These are phyloP conservation scores for Drosophila willistoni DNA, from an alignment of 1,140 invertebrate species.

Conservation along the genomic window DNA sequence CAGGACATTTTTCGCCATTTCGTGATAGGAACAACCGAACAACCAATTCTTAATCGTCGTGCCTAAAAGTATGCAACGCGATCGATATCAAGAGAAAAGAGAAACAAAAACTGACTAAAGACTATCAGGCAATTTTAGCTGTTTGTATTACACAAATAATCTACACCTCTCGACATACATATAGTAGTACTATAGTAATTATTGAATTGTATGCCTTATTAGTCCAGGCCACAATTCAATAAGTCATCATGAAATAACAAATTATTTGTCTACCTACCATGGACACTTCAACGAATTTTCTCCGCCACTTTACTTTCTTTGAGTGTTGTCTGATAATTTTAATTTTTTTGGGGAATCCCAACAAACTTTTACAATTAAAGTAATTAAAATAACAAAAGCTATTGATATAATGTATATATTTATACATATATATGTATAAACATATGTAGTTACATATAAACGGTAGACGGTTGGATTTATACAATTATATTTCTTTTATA, in stretches of 20 bases:
- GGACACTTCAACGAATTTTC: background rate
- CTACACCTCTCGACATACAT: slow-evolving; percentile 1
- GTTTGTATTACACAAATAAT: slow-evolving; percentile 31
- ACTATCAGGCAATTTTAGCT: slow-evolving; percentile 28
- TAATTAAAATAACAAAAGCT: background rate
- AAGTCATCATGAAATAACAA: background rate
- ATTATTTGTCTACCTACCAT: background rate
- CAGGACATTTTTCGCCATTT: slow-evolving; percentile 66
- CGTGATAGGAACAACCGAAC: slow-evolving; percentile 8
- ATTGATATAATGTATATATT: background rate
- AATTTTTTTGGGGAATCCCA: background rate
- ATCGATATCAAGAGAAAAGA: background rate
- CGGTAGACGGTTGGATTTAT: background rate
- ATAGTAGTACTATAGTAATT: background rate
- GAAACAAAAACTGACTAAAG: slow-evolving; percentile 24
- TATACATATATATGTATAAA: background rate
- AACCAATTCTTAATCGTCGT: background rate
- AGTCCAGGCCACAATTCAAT: background rate
- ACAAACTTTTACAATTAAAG: background rate
- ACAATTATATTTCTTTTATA: background rate
- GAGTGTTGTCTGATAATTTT: background rate
- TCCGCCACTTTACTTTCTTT: background rate
- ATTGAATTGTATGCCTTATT: slow-evolving; percentile 22
- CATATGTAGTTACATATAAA: no score
- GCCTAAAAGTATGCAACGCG: slow-evolving; percentile 8